These are phyloP conservation scores for Glaucidium brasilianum DNA, from an alignment of 2,113 vertebrate species.

Conservation along the genomic window DNA sequence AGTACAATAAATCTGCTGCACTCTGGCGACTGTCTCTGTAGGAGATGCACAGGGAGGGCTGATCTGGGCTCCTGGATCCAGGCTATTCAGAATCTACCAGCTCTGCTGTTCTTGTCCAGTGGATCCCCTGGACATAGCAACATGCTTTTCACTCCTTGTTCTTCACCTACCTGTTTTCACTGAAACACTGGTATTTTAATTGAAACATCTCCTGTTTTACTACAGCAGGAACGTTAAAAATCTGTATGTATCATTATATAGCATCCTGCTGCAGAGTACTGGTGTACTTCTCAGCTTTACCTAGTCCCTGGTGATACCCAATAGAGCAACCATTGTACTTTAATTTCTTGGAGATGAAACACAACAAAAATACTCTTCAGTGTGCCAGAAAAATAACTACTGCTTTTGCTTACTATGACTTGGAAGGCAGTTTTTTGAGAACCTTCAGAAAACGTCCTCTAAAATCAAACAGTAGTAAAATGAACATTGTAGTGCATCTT, in stretches of 20 bases:
- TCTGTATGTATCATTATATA: not conserved
- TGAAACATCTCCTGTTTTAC: not conserved
- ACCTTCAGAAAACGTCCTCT: not conserved
- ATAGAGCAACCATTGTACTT: not conserved
- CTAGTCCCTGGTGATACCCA: not conserved
- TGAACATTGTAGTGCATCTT: not conserved
- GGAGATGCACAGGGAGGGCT: not conserved
- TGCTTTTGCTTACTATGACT: not conserved
- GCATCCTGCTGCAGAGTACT: not conserved
- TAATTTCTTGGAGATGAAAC: not conserved
- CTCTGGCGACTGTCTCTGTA: not conserved
- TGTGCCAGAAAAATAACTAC: not conserved
- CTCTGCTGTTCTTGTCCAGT: not conserved
- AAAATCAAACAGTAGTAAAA: not conserved
- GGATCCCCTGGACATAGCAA: no score
- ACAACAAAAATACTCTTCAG: not conserved
- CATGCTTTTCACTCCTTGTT: not conserved
- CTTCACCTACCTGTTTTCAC: not conserved
- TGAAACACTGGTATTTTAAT: not conserved
- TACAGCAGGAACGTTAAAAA: not conserved
- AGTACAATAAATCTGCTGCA: not conserved
- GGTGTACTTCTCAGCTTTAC: not conserved
- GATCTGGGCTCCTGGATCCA: not conserved
- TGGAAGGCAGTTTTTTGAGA: not conserved
- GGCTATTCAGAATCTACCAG: not conserved